Base-by-base conservation (phyloP, 2,113 vertebrate genomes). In the Trogon melanurus region DNA sequence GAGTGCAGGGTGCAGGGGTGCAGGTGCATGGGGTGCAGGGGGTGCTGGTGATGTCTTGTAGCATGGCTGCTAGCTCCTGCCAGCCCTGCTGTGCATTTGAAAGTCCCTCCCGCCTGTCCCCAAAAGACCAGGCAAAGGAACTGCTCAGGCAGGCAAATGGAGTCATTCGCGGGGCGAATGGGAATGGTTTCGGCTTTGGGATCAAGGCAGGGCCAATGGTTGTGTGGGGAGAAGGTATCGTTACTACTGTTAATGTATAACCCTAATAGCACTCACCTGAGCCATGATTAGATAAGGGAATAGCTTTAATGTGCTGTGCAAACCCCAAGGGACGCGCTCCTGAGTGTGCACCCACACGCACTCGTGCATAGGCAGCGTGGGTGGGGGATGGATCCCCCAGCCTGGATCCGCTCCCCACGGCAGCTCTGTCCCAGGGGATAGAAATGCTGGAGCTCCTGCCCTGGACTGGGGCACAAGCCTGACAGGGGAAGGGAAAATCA, bases 221-320 rank as follows among this genome's bases (percentile, higher is more conserved):
- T 94, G 51, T 3, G 1, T 91, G 82, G 88, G 89, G 93, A 95
- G 85, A 97, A 81, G 85, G 80, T 45, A 95, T 97, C 85, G 26
- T 95, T 97, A 83, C 32, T 29, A 5, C 54, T 79, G 97, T 97
- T 97, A 97, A 97, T 97, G 89, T 91, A 5, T 97, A 97, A 97
- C 96, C 91, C 94, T 97, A 97, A 97, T 97, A 97, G 91, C 87
- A 78, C 95, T 97, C 97, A 97, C 97, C 93, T 96, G 93, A 97
- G 95, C 54, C 8, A 4, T 1, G 92, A 92, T 96, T 94, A 97
- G 97, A 97, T 97, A 97, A 97, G 96, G 85, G 94, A 97, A 94
- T 95, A 91, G 96, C 94, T 97, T 97, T 96, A 97, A 97, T 96
- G 95, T 95, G 96, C 96, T 97, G 47, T 92, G 89, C 91, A 88